Conservation (phyloP, 37 sponge, comb jelly and placozoan species). For the Crambe crambe region DNA sequence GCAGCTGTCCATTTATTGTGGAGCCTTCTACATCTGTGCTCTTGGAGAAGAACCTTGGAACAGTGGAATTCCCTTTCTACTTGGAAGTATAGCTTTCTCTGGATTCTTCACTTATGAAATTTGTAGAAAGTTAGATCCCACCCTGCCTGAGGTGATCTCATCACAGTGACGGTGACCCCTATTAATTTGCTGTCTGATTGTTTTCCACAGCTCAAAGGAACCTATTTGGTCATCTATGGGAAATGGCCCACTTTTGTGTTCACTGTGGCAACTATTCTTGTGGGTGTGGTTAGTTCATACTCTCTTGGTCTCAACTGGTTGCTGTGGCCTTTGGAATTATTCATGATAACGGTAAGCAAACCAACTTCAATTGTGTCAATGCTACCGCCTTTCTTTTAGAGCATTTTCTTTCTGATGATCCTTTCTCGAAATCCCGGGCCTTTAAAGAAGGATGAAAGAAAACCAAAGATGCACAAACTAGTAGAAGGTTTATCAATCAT, state of each 20-base stretch:
- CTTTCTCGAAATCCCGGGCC: slow-evolving; percentile 1
- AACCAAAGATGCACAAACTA: slow-evolving; percentile 72
- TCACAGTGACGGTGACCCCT: neutral
- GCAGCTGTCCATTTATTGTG: slow-evolving; percentile 56
- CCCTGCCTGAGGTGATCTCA: slow-evolving; percentile 45
- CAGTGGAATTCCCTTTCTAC: slow-evolving; percentile 13
- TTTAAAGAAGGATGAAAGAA: neutral
- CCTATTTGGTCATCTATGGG: slow-evolving; percentile 83
- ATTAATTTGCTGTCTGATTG: neutral
- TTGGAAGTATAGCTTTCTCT: slow-evolving; percentile 70
- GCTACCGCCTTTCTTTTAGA: slow-evolving; percentile 22
- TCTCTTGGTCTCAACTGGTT: slow-evolving; percentile 35
- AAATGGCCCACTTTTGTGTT: slow-evolving; percentile 60
- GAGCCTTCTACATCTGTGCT: slow-evolving; percentile 50
- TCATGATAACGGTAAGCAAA: slow-evolving; percentile 57
- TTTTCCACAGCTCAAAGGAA: slow-evolving; percentile 69
- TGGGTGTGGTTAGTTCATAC: slow-evolving; percentile 68
- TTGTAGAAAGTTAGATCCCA: slow-evolving; percentile 85
- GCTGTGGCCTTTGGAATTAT: slow-evolving; percentile 68
- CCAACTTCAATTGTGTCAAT: neutral
- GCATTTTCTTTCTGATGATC: slow-evolving; percentile 51
- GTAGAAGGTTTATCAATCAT: slow-evolving; percentile 69
- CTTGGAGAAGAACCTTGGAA: slow-evolving; percentile 52
- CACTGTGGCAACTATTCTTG: slow-evolving; percentile 17
- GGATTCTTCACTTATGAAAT: slow-evolving; percentile 89